Evolutionary conservation across 92 coral and sea anemone genomes (phyloP).

Genomic region (Porites lobata): DNA sequence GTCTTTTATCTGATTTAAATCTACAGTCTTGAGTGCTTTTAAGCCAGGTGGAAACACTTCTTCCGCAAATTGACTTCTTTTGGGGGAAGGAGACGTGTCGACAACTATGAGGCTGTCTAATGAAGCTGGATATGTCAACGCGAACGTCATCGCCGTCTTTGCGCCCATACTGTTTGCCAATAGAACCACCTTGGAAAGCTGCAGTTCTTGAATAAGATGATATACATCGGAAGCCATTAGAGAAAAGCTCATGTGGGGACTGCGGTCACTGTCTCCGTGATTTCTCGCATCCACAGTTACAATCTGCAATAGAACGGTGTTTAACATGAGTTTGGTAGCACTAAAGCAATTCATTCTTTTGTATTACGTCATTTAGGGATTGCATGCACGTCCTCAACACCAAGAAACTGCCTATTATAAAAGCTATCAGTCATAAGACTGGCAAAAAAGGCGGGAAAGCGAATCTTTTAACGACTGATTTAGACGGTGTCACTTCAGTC

Average conservation of each 20-base stretch:
- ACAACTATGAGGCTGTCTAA: conserved; percentile 88
- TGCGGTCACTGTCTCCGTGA: conserved; percentile 94
- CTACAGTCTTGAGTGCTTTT: conserved; percentile 76
- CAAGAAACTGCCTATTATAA: too few relatives aligned
- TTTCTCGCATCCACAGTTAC: conserved; percentile 93
- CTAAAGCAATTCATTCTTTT: too few relatives aligned
- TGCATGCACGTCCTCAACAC: too few relatives aligned
- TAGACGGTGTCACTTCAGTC: too few relatives aligned
- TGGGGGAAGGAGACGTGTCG: conserved; percentile 72
- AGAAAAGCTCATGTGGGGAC: conserved; percentile 80
- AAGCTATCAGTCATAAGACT: too few relatives aligned
- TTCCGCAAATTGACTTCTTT: conserved; percentile 41
- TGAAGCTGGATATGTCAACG: conserved; percentile 79
- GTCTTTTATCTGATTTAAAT: conserved; percentile 68
- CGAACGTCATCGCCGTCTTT: conserved; percentile 91
- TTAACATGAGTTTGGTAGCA: too few relatives aligned
- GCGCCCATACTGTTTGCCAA: conserved; percentile 99
- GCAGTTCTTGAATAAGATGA: conserved; percentile 75
- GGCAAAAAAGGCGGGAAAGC: too few relatives aligned
- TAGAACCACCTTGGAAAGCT: conserved; percentile 73
- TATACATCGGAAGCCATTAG: conserved; percentile 79
- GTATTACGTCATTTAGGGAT: too few relatives aligned
- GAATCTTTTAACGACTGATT: too few relatives aligned
- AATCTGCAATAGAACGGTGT: conserved; percentile 51
- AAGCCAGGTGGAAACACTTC: conserved; percentile 80